These are phyloP conservation scores for Ametastegia equiseti DNA, from an alignment of 2,888 invertebrate genomes.

Conservation along the genomic window DNA sequence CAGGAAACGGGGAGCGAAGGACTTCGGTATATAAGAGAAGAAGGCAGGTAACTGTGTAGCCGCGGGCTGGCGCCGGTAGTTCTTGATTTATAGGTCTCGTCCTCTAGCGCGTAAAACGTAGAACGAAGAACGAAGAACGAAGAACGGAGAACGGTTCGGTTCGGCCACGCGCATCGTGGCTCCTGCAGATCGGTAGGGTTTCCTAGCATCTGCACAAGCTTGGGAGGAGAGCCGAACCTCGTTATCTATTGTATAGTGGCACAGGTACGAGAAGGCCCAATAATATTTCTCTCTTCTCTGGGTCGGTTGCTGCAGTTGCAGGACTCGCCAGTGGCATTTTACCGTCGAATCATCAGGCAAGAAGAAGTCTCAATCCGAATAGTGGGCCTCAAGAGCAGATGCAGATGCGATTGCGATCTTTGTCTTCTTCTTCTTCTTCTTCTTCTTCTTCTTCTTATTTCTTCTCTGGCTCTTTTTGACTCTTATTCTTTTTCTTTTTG, in stretches of 20 bases:
- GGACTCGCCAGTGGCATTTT: constrained; percentile 12
- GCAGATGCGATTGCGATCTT: constrained; percentile 54
- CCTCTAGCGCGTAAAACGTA: too few relatives aligned
- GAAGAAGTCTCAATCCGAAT: constrained; percentile 56
- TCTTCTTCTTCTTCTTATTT: too few relatives aligned
- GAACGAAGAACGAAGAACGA: constrained; percentile 49
- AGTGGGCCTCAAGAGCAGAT: neutral
- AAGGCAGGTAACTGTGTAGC: constrained; percentile 53
- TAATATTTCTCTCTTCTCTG: constrained; percentile 51
- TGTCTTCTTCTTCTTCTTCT: too few relatives aligned
- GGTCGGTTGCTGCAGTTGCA: neutral
- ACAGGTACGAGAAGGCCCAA: constrained; percentile 54
- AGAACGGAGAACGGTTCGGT: constrained; percentile 51
- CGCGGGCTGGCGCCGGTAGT: constrained; percentile 63
- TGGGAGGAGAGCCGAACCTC: constrained; percentile 51
- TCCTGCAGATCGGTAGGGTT: constrained; percentile 32
- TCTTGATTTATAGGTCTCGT: constrained; percentile 68
- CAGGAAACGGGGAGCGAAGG: neutral
- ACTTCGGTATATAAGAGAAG: constrained; percentile 2
- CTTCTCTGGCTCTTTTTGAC: too few relatives aligned
- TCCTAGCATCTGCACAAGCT: constrained; percentile 46
- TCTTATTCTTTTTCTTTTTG: too few relatives aligned
- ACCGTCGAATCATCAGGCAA: neutral
- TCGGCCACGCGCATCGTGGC: constrained; percentile 53
- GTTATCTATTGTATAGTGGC: constrained; percentile 51